Evolutionary conservation across 2,797 vertebrate genomes (phyloP).

Genomic region (Melanotaenia nigrans): DNA sequence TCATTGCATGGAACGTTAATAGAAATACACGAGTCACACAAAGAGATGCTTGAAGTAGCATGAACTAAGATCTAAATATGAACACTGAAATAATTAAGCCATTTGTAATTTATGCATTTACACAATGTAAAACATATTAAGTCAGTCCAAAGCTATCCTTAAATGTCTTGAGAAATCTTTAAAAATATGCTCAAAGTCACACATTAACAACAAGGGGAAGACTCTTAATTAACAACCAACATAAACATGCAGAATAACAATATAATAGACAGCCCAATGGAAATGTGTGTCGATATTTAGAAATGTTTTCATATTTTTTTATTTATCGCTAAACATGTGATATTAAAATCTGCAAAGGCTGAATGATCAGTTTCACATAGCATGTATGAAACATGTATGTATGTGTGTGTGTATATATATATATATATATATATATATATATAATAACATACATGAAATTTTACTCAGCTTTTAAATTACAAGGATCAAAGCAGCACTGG

Average conservation of each 20-base stretch:
- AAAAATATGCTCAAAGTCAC: not conserved
- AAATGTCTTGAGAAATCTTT: not conserved
- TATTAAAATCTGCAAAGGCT: not conserved
- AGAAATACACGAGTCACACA: not conserved
- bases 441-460: too few relatives aligned
- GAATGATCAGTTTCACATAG: not conserved
- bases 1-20: not conserved
- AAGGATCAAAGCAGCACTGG: not conserved
- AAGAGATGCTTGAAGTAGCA: not conserved
- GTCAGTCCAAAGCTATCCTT: too few relatives aligned
- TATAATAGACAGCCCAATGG: too few relatives aligned
- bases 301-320: not conserved
- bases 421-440: too few relatives aligned
- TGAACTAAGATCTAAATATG: not conserved
- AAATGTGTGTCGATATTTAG: not conserved
- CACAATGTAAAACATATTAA: not conserved
- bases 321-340: not conserved
- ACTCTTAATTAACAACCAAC: too few relatives aligned
- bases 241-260: too few relatives aligned
- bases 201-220: not conserved
- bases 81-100: not conserved
- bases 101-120: not conserved
- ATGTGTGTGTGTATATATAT: too few relatives aligned
- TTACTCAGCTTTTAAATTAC: slow-evolving; percentile 1
- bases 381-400: too few relatives aligned